Conservation (phyloP, 2,888 invertebrate genomes). For the Panopea generosa region DNA sequence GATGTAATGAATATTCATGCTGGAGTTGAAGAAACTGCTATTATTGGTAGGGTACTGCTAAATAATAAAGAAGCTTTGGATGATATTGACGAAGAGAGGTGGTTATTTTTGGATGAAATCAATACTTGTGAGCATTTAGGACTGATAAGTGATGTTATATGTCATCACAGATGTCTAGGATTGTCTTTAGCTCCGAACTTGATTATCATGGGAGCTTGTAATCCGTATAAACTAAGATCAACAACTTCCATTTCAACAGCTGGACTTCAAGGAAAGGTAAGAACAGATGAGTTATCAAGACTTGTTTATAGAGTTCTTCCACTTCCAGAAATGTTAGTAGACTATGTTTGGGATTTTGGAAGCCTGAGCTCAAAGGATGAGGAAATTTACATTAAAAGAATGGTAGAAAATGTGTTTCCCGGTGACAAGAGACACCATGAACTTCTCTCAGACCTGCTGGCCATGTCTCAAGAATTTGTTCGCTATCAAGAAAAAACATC, state of each 20-base stretch:
- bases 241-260: slow-evolving; percentile 57
- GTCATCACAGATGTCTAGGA: slow-evolving; percentile 65
- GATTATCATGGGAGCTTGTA: slow-evolving; percentile 69
- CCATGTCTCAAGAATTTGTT: slow-evolving; percentile 51
- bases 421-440: neutral
- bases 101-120: slow-evolving; percentile 76
- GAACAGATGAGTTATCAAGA: slow-evolving; percentile 67
- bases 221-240: slow-evolving; percentile 70
- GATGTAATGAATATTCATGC: slow-evolving; percentile 71
- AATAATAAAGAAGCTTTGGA: slow-evolving; percentile 40
- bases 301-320: slow-evolving; percentile 74
- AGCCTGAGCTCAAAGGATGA: slow-evolving; percentile 67
- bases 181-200: slow-evolving; percentile 65
- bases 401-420: slow-evolving; percentile 35
- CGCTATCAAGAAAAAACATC: slow-evolving; percentile 25
- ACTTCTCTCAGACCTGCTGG: slow-evolving; percentile 33
- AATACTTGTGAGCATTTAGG: slow-evolving; percentile 72
- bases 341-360: slow-evolving; percentile 76
- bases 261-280: slow-evolving; percentile 66
- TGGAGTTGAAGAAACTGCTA: slow-evolving; percentile 55
- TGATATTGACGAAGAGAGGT: slow-evolving; percentile 30
- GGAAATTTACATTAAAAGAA: slow-evolving; percentile 59
- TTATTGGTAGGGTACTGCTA: slow-evolving; percentile 41
- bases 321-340: slow-evolving; percentile 71
- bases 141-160: slow-evolving; percentile 64